These are phyloP conservation scores for Steatocranus sp. DNA, from an alignment of 2,797 vertebrate genomes.

Conservation along the genomic window DNA sequence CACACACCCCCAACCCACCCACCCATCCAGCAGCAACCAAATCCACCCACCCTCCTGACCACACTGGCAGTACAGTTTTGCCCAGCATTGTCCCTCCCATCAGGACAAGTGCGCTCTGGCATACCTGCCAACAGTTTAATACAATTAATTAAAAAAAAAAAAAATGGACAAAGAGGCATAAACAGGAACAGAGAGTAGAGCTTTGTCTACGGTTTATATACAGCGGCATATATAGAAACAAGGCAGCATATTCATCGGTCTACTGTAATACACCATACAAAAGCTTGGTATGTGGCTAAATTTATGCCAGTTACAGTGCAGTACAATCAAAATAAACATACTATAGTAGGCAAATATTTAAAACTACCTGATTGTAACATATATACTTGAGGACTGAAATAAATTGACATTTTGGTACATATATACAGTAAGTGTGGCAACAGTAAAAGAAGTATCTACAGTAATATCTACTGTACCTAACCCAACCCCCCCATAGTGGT, in stretches of 20 bases:
- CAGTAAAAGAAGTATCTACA: background rate
- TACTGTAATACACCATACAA: background rate
- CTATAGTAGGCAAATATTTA: background rate
- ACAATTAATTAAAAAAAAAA: background rate
- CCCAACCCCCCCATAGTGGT: background rate
- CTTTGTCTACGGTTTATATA: background rate
- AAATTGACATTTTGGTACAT: background rate
- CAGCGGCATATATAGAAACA: background rate
- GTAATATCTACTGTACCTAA: background rate
- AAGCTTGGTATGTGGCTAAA: background rate
- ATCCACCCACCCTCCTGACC: conserved; percentile 30
- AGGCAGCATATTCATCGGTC: background rate
- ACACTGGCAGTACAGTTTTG: conserved; percentile 33
- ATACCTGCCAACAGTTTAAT: conserved; percentile 8
- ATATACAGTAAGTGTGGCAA: background rate
- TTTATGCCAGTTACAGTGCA: background rate
- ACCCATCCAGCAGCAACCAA: conserved; percentile 43
- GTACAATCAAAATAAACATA: background rate
- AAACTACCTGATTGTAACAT: background rate
- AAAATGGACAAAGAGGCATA: background rate
- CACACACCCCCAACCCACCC: conserved; percentile 15
- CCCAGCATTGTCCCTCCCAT: conserved; percentile 29
- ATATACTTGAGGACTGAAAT: background rate
- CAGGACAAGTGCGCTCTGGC: conserved; percentile 1
- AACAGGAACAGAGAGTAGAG: background rate